Base-by-base conservation (phyloP, 2,113 vertebrate genomes). In the Chaetodon trifascialis region DNA sequence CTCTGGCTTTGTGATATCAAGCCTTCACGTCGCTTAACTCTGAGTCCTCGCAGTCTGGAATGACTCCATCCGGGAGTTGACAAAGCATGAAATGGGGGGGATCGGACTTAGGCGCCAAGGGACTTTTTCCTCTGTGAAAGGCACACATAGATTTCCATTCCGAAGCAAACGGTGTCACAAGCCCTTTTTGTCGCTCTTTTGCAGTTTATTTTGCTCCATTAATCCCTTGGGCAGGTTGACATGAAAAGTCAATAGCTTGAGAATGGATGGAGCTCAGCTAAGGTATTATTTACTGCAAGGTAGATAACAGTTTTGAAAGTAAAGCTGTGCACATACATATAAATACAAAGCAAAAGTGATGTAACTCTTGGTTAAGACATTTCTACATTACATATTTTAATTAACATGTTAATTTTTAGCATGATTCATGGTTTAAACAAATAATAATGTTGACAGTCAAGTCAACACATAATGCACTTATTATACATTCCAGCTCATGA, bases 11-110 rank as follows among this genome's bases (percentile, higher is more conserved):
- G 70, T 55, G 78, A 82, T 89, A 89, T 80, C 78, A 65, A 56
- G 64, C 81, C 80, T 80, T 80, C 36, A 68, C 34, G 58, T 70
- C 10, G 30, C 80, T 78, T 83, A 79, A 81, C 73, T 83, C 34
- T 1, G 49, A 80, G 78, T 80, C 73, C 44, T 80, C 70, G 73
- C 84, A 59, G 44, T 85, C 76, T 86, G 87, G 63, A 92, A 88
- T 88, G 77, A 90, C 82, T 93, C 91, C 86, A 89, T 93, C 89
- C 80, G 68, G 79, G 82, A 93, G 72, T 89, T 90, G 94, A 91
- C 92, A 94, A 93, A 93, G 90, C 93, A 93, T 94, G 92, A 94
- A 95, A 94, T 93, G 64, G 79, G 55, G 76, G 60, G 76, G 52
- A 84, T 86, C 4, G 76, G 73, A 30, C 56, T 66, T 59, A 73